A percentile compares a stretch with the other conserved stretches of the same genome.
Conservation (phyloP, 2,113 vertebrate genomes). For the Abramis brama region DNA sequence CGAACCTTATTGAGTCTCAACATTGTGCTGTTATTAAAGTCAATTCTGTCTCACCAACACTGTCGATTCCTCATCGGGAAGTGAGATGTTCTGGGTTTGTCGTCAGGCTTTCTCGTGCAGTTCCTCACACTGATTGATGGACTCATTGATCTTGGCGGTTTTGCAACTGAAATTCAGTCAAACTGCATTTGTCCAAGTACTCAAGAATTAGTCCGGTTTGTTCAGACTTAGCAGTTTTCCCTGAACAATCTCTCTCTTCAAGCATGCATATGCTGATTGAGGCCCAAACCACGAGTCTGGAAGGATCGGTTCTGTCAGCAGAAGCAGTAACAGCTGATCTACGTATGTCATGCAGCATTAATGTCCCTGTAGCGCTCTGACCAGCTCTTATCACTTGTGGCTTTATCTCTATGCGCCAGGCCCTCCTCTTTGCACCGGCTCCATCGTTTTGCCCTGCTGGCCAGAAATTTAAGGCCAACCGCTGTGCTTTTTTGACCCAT, state of each 20-base stretch:
- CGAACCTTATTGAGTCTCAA: slow-evolving; percentile 35
- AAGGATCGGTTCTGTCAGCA: slow-evolving; percentile 47
- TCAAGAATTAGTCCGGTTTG: neutral
- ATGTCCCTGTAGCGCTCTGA: slow-evolving; percentile 34
- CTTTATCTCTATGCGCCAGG: slow-evolving; percentile 54
- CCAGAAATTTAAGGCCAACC: slow-evolving; percentile 19
- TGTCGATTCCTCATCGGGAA: slow-evolving; percentile 32
- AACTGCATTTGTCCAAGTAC: neutral
- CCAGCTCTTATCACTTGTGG: slow-evolving; percentile 46
- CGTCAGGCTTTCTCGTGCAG: slow-evolving; percentile 27
- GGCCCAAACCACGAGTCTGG: slow-evolving; percentile 26
- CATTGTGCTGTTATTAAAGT: slow-evolving; percentile 38
- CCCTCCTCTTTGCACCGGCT: slow-evolving; percentile 46
- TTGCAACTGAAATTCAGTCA: slow-evolving; percentile 38
- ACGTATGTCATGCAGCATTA: slow-evolving; percentile 44
- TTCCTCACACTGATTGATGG: slow-evolving; percentile 49
- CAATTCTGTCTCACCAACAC: slow-evolving; percentile 31
- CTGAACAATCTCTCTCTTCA: neutral
- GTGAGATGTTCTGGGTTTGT: slow-evolving; percentile 38
- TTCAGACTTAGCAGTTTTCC: neutral
- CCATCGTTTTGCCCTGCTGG: slow-evolving; percentile 15
- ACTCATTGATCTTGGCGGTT: slow-evolving; percentile 48
- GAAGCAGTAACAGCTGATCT: slow-evolving; percentile 44
- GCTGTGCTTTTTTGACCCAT: slow-evolving; percentile 25
- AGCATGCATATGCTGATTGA: slow-evolving; percentile 25